A percentile compares a stretch with the other conserved stretches of the same genome.
These are phyloP conservation scores for Enteromius afrohamiltoni DNA, from an alignment of 2,797 vertebrate species.

Conservation along the genomic window DNA sequence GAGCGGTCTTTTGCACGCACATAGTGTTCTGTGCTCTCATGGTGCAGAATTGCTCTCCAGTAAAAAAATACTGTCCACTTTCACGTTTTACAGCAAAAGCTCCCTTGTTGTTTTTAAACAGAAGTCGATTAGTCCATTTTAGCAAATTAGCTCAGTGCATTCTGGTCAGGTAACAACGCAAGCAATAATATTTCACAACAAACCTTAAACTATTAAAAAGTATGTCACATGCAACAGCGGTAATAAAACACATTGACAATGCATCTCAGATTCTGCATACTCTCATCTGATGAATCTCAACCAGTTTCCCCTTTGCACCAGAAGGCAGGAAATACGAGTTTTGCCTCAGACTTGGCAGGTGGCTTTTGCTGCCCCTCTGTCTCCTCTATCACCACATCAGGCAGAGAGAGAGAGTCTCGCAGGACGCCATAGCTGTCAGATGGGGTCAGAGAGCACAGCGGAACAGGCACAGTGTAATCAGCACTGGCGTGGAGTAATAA, in stretches of 20 bases:
- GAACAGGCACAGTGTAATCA: constrained; percentile 47
- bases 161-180: too few species aligned
- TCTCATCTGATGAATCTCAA: neutral
- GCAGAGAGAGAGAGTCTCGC: constrained; percentile 9
- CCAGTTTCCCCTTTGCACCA: neutral
- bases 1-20: too few species aligned
- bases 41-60: too few species aligned
- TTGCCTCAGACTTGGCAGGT: constrained; percentile 19
- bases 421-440: constrained; percentile 17
- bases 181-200: too few species aligned
- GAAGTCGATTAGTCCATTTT: too few species aligned
- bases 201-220: neutral
- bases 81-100: too few species aligned
- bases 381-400: constrained; percentile 29
- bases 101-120: too few species aligned
- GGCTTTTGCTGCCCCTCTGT: constrained; percentile 28
- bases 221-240: neutral
- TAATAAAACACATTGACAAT: neutral
- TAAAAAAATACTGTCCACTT: too few species aligned
- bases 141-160: too few species aligned
- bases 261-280: neutral
- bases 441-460: constrained; percentile 26
- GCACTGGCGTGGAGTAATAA: constrained; percentile 48
- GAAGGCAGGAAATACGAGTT: neutral
- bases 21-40: too few species aligned